Percentiles rank a stretch among this genome's conserved stretches.
These are phyloP conservation scores for Phoebastria nigripes DNA, from an alignment of 2,797 vertebrate species.

Conservation along the genomic window DNA sequence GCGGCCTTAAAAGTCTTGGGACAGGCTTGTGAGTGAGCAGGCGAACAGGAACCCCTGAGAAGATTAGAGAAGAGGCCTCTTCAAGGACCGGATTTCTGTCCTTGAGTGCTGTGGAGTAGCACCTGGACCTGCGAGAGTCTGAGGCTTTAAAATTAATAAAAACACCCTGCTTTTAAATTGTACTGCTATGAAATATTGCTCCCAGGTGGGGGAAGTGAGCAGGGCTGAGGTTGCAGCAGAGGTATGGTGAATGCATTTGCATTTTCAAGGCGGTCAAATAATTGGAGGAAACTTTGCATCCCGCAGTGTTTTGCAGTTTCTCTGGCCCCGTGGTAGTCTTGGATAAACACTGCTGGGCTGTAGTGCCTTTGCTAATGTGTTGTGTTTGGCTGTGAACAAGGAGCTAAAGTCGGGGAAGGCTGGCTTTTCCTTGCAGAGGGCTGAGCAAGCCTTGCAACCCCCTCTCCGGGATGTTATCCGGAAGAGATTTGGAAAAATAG, in stretches of 20 bases:
- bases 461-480: neutral
- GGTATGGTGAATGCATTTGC: neutral
- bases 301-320: neutral
- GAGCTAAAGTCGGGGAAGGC: neutral
- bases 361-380: neutral
- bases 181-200: slow-evolving; percentile 23
- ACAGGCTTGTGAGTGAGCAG: neutral
- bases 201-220: neutral
- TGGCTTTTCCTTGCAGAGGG: neutral
- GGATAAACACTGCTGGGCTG: slow-evolving; percentile 2
- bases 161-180: neutral
- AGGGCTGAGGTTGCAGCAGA: neutral
- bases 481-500: neutral
- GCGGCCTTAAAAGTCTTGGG: rapidly evolving
- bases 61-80: neutral
- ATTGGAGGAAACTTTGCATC: slow-evolving; percentile 20
- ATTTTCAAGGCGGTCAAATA: neutral
- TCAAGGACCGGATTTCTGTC: neutral
- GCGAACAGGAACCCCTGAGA: rapidly evolving
- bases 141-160: slow-evolving; percentile 46
- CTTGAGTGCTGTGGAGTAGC: neutral
- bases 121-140: neutral
- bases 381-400: neutral
- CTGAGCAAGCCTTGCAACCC: neutral
- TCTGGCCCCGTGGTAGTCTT: neutral